phyloP scores from a whole-genome alignment of 2,888 invertebrate species.

The Hoplodrina ambigua region DNA sequence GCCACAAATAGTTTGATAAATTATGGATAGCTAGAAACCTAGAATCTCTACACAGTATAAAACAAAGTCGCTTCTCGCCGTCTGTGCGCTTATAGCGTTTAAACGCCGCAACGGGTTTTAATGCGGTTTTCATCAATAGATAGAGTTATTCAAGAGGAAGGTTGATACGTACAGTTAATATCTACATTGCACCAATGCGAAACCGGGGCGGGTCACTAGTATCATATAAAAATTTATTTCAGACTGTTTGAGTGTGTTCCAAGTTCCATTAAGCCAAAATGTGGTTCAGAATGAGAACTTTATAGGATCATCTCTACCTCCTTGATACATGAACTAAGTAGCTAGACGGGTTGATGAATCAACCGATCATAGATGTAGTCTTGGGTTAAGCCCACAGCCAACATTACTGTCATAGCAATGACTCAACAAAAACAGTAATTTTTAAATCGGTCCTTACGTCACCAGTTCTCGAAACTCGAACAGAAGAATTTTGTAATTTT shows the following conservation, averaged over 20 bases:
- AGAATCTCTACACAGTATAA: background rate
- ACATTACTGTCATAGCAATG: constrained; percentile 14
- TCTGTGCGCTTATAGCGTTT: too few species aligned
- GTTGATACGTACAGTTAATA: too few species aligned
- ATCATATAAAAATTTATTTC: background rate
- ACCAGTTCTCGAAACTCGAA: background rate
- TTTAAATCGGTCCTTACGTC: constrained; percentile 8
- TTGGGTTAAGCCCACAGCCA: constrained; percentile 26
- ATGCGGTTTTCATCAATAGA: too few species aligned
- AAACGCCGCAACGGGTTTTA: too few species aligned
- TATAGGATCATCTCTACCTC: background rate
- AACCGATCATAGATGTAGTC: background rate
- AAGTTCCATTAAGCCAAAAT: background rate
- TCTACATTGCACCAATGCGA: too few species aligned
- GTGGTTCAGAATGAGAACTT: background rate
- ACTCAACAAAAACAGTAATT: constrained; percentile 12
- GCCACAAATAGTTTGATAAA: background rate
- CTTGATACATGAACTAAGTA: background rate
- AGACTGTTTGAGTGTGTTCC: background rate
- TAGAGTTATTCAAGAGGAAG: too few species aligned
- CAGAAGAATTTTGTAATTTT: background rate
- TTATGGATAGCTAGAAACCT: background rate
- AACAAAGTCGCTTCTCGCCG: too few species aligned
- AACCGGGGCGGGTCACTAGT: too few species aligned
- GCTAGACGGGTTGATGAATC: constrained; percentile 19